These are phyloP conservation scores for Synergus laeviventris DNA, from an alignment of 2,888 invertebrate genomes.

Conservation along the genomic window DNA sequence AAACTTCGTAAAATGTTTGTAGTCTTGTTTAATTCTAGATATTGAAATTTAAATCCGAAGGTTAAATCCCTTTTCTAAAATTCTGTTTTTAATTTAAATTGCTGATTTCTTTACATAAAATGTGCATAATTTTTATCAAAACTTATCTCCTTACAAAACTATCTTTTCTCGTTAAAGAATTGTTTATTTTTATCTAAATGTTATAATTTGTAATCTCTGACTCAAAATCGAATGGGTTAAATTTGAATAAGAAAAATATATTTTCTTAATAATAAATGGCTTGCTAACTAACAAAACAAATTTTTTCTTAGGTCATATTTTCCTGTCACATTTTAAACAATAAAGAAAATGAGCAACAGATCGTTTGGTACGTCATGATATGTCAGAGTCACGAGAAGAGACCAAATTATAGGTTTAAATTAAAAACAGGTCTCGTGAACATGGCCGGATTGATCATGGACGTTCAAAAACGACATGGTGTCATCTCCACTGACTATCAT, in stretches of 20 bases:
- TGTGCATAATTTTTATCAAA: too few species aligned
- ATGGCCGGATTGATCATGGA: conserved; percentile 49
- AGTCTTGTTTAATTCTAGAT: neutral
- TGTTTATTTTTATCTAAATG: neutral
- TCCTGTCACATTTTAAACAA: conserved; percentile 57
- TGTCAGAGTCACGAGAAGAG: conserved; percentile 50
- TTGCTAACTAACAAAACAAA: neutral
- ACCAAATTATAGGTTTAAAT: conserved; percentile 37
- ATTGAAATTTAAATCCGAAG: neutral
- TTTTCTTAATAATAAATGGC: neutral
- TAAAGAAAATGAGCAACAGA: conserved; percentile 40
- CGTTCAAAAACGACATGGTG: conserved; percentile 57
- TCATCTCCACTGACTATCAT: conserved; percentile 48
- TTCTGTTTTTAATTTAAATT: neutral
- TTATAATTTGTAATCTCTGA: neutral
- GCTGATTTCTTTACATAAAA: too few species aligned
- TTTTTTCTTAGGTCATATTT: conserved; percentile 56
- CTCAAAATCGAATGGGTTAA: neutral
- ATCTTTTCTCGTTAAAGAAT: neutral
- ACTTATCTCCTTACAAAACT: neutral
- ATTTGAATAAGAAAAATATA: neutral
- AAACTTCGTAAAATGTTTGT: too few species aligned
- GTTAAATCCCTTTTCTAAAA: neutral
- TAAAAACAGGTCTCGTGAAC: conserved; percentile 53
- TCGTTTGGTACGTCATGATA: conserved; percentile 55